A percentile compares a stretch with the other conserved stretches of the same genome.
phyloP scores from a whole-genome alignment of 53 echinoderm and acorn worm species.

The Mesocentrotus franciscanus region DNA sequence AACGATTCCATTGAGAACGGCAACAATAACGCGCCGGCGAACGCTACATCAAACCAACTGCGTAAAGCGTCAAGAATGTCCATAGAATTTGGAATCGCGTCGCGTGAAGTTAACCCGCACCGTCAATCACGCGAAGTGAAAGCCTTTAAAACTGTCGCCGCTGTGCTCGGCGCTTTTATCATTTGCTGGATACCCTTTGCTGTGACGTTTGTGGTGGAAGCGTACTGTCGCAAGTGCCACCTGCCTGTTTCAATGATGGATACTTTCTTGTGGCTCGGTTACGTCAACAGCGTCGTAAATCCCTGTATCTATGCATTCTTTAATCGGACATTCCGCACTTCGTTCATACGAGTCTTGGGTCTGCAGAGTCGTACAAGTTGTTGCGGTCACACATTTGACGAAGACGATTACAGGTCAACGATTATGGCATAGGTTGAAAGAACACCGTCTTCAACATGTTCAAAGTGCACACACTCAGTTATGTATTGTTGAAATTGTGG shows the following conservation, averaged over 20 bases:
- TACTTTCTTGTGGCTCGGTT: constrained; percentile 88
- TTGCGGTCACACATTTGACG: constrained; percentile 56
- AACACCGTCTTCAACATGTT: neutral
- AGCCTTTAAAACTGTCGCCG: constrained; percentile 89
- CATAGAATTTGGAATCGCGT: constrained; percentile 18
- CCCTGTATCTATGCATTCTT: constrained; percentile 86
- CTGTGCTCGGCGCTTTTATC: constrained; percentile 89
- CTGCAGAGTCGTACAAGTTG: constrained; percentile 27
- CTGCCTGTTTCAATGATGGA: constrained; percentile 67
- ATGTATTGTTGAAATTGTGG: no score
- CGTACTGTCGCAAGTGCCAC: constrained; percentile 76
- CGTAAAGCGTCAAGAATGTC: constrained; percentile 62
- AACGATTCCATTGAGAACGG: neutral
- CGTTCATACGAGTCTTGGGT: constrained; percentile 70
- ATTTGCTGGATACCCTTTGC: constrained; percentile 91
- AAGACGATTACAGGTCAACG: constrained; percentile 61
- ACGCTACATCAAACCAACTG: neutral
- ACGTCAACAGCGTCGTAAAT: constrained; percentile 80
- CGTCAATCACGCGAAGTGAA: constrained; percentile 77
- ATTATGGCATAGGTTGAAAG: constrained; percentile 20
- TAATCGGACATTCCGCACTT: constrained; percentile 79
- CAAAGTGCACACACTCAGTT: no score
- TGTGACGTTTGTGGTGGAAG: constrained; percentile 82
- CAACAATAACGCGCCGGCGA: neutral
- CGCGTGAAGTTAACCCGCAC: constrained; percentile 29